Evolutionary conservation across 2,113 vertebrate species (phyloP), one percentile per base, ranked within the genome.

Genomic region (Catharus bicknelli): DNA sequence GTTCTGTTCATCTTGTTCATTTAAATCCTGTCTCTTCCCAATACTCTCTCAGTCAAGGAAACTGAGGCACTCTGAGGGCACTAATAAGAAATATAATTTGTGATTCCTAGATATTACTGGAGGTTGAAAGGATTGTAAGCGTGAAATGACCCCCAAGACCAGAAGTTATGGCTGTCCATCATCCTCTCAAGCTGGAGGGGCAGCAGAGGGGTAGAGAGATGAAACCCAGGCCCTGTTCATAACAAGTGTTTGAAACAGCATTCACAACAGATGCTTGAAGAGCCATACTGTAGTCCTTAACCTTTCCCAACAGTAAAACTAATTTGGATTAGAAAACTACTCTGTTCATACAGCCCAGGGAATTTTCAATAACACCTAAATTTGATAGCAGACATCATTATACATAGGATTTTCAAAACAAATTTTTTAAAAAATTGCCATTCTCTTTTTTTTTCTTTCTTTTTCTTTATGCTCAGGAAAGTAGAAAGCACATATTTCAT

Each of bases 1-100:
- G 38, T 9, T 51, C 18, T 0, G 0, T 64, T 43, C 48, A 34
- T 9, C 0, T 9, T 12, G 16, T 23, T 82, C 16, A 5, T 76
- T 86, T 79, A 50, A 91, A 68, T 68, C 42, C 27, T 47, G 34
- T 27, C 17, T 79, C 40, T 32, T 67, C 48, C 15, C 30, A 55
- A 16, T 10, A 38, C 14, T 16, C 43, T 27, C 63, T 76, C 29
- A 47, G 16, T 25, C 58, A 54, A 57, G 75, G 66, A 86, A 80
- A 67, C 29, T 0, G 7, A 58, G 22, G 32, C 3, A 61, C 19
- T 86, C 62, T 21, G 62, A 73, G 23, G 21, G 2, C 22, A 38
- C 15, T 34, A 68, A 19, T 32, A 76, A 38, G 27, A 83, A 63
- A 66, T 30, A 4, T 4, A 40, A 59, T 62, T 63, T 42, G 10